Conservation (phyloP, 2,888 invertebrate species). For the Drosophila imparisetae region DNA sequence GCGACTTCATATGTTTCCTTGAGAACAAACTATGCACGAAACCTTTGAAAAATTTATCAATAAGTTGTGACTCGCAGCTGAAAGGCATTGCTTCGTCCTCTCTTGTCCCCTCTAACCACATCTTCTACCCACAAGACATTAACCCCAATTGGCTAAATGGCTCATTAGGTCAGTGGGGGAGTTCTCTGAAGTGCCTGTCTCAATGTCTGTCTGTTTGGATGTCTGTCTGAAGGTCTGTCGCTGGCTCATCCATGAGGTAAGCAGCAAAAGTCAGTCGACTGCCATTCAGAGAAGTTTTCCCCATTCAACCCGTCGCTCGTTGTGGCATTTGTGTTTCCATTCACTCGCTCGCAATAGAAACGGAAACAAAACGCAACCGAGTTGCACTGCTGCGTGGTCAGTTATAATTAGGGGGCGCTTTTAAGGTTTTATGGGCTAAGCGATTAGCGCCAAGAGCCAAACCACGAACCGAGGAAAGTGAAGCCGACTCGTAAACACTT, state of each 20-base stretch:
- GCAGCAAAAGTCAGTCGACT: conserved; percentile 37
- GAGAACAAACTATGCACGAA: conserved; percentile 43
- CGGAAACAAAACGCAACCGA: conserved; percentile 61
- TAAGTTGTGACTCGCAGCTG: conserved; percentile 47
- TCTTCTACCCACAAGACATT: conserved; percentile 61
- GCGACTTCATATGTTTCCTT: conserved; percentile 60
- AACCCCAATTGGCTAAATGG: conserved; percentile 82
- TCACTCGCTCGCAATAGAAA: conserved; percentile 31
- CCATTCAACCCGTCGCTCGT: conserved; percentile 51
- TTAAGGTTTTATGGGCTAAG: conserved; percentile 64
- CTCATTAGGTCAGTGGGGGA: conserved; percentile 81
- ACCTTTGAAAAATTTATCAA: conserved; percentile 76
- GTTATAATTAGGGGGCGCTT: conserved; percentile 73
- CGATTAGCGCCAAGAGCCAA: conserved; percentile 66
- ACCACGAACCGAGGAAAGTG: conserved; percentile 29
- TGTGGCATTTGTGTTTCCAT: conserved; percentile 33
- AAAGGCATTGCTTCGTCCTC: conserved; percentile 22
- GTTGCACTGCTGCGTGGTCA: conserved; percentile 79
- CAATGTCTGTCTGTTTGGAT: conserved; percentile 15
- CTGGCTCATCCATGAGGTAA: conserved; percentile 41
- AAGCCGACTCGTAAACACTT: conserved; percentile 51
- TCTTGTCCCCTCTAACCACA: neutral
- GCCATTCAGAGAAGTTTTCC: conserved; percentile 57
- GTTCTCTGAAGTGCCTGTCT: conserved; percentile 28
- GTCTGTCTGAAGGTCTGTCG: conserved; percentile 11